Evolutionary conservation across 2,888 invertebrate species (phyloP).

Genomic region (Hirtodrosophila cameraria): DNA sequence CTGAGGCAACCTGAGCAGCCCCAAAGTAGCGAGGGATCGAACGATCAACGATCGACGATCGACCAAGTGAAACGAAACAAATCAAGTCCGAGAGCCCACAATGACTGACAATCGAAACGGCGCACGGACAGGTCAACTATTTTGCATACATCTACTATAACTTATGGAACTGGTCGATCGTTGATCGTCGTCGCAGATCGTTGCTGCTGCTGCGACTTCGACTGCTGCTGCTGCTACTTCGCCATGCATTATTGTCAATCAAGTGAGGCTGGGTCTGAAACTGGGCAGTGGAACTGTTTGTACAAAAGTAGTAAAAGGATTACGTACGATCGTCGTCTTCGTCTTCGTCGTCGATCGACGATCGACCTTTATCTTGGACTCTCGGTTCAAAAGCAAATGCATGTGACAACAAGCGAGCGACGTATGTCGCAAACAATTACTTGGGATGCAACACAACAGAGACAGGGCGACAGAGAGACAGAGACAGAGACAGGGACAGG

Average conservation of each 20-base stretch:
- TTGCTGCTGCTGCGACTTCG: conserved; percentile 37
- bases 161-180: conserved; percentile 78
- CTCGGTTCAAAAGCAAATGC: conserved; percentile 52
- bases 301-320: conserved; percentile 73
- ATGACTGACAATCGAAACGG: conserved; percentile 79
- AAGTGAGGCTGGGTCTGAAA: conserved; percentile 57
- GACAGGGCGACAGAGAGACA: conserved; percentile 20
- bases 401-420: conserved; percentile 79
- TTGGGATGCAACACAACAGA: conserved; percentile 76
- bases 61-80: conserved; percentile 79
- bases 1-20: conserved; percentile 36
- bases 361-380: conserved; percentile 70
- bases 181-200: conserved; percentile 67
- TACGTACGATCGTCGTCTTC: conserved; percentile 63
- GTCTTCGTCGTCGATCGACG: conserved; percentile 43
- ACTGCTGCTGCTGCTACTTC: conserved; percentile 60
- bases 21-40: conserved; percentile 44
- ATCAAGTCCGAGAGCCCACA: conserved; percentile 75
- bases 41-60: conserved; percentile 44
- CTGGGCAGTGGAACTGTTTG: conserved; percentile 31
- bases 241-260: conserved; percentile 81
- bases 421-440: conserved; percentile 81
- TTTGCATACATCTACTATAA: conserved; percentile 82
- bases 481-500: conserved; percentile 23
- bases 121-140: conserved; percentile 83